These are phyloP conservation scores for Urophycis tenuis DNA, from an alignment of 2,797 vertebrate species.

Conservation along the genomic window DNA sequence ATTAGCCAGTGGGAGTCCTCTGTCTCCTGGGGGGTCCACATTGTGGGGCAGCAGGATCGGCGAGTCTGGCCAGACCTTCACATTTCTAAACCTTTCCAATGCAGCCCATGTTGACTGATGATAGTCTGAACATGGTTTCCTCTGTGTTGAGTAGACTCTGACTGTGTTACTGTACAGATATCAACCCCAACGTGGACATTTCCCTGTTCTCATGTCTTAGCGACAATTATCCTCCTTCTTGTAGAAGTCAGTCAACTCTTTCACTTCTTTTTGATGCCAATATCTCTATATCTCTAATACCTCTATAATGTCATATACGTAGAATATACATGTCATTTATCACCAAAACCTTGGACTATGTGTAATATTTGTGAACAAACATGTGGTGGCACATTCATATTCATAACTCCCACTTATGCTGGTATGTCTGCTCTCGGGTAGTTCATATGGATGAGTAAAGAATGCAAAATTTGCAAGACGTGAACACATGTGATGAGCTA, in stretches of 20 bases:
- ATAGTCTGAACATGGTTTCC: background rate
- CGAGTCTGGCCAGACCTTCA: background rate
- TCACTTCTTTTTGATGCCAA: too few relatives aligned
- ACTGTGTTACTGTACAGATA: background rate
- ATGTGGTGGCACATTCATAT: background rate
- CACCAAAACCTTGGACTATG: background rate
- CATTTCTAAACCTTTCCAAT: background rate
- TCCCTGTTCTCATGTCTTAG: background rate
- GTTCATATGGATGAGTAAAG: constrained; percentile 29
- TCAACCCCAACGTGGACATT: background rate
- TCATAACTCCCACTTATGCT: background rate
- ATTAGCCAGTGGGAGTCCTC: background rate
- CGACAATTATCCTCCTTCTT: background rate
- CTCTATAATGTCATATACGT: too few relatives aligned
- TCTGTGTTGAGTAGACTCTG: background rate
- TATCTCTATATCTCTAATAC: too few relatives aligned
- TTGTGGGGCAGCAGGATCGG: background rate
- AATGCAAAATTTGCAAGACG: constrained; percentile 30
- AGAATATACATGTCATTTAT: too few relatives aligned
- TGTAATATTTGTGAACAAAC: background rate
- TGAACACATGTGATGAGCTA: constrained; percentile 17
- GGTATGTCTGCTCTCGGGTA: background rate
- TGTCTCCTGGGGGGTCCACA: background rate
- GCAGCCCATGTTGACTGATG: background rate
- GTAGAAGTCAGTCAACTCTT: background rate